Percentiles rank a stretch among this genome's conserved stretches.
Conservation (phyloP, 2,113 vertebrate species). For the Trochalopteron elliotii region DNA sequence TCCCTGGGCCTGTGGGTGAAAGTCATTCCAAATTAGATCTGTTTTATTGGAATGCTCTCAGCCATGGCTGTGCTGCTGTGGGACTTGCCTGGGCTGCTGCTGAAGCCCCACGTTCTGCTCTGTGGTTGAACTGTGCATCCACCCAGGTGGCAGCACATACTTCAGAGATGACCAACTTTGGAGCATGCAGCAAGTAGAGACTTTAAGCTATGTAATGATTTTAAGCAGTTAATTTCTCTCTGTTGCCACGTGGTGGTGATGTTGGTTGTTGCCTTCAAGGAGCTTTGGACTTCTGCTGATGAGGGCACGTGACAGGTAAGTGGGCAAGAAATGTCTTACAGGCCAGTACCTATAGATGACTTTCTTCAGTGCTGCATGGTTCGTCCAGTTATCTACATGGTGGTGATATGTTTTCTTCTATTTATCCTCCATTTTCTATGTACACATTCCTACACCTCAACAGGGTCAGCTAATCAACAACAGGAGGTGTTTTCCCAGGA, state of each 20-base stretch:
- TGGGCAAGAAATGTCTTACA: background rate
- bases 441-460: background rate
- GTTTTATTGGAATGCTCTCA: background rate
- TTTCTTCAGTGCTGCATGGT: background rate
- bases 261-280: background rate
- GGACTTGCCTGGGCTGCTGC: background rate
- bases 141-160: background rate
- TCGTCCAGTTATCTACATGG: background rate
- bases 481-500: background rate
- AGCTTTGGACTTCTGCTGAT: background rate
- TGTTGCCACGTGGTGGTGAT: background rate
- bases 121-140: background rate
- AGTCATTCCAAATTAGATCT: background rate
- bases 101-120: background rate
- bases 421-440: background rate
- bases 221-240: background rate
- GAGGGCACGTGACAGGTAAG: background rate
- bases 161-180: background rate
- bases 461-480: background rate
- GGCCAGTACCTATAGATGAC: rapidly evolving
- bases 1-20: background rate
- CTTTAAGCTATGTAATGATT: background rate
- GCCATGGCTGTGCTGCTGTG: background rate
- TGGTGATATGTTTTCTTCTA: background rate
- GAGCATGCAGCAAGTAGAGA: rapidly evolving